Percentiles rank a stretch among this genome's conserved stretches.
These are phyloP conservation scores for Danio albolineatus DNA, from an alignment of 2,797 vertebrate species.

Conservation along the genomic window DNA sequence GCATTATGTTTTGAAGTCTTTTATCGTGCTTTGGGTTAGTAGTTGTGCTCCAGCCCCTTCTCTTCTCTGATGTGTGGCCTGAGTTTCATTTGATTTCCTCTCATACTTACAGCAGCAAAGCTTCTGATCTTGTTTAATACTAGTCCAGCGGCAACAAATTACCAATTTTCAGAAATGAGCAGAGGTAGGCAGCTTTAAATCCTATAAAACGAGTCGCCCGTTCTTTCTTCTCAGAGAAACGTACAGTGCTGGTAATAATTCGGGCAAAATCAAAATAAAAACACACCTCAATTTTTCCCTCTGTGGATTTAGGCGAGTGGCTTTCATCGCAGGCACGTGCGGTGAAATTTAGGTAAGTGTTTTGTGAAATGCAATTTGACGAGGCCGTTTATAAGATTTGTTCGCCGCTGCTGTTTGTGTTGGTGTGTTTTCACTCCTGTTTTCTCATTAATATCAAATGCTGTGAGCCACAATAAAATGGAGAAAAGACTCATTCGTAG, in stretches of 20 bases:
- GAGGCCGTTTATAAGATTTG: conserved; percentile 62
- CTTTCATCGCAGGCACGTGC: conserved; percentile 37
- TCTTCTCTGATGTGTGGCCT: conserved; percentile 67
- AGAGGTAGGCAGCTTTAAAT: conserved; percentile 43
- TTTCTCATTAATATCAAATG: conserved; percentile 79
- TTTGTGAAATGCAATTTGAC: conserved; percentile 62
- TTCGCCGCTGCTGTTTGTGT: conserved; percentile 69
- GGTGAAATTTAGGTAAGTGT: conserved; percentile 55
- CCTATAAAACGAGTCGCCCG: conserved; percentile 37
- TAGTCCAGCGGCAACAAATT: conserved; percentile 82
- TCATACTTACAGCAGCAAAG: conserved; percentile 77
- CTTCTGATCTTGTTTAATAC: conserved; percentile 83
- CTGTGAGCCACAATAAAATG: conserved; percentile 71
- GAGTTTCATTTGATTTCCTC: conserved; percentile 78
- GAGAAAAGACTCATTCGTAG: conserved; percentile 62
- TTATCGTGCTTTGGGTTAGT: conserved; percentile 34
- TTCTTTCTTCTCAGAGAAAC: conserved; percentile 44
- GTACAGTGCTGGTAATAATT: conserved; percentile 43
- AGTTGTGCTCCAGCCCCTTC: conserved; percentile 22
- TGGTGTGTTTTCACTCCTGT: conserved; percentile 67
- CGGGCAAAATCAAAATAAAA: conserved; percentile 46
- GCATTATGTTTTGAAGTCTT: conserved; percentile 42
- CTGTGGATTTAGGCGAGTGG: conserved; percentile 32
- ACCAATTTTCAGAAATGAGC: conserved; percentile 78
- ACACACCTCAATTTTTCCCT: conserved; percentile 44